Conservation (phyloP, 1,140 invertebrate species). For the Hycleus cichorii region DNA sequence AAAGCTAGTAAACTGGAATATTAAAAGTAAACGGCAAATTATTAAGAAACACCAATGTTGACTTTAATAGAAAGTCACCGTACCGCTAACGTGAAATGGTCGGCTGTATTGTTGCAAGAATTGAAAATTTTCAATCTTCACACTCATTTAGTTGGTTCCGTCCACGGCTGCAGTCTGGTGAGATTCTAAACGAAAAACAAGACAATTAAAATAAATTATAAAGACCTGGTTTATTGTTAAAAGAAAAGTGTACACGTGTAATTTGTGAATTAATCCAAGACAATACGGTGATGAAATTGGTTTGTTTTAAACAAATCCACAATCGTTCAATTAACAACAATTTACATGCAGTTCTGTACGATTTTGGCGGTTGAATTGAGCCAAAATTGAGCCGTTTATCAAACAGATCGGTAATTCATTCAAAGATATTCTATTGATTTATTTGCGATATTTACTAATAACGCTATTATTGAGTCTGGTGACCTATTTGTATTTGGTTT, state of each 20-base stretch:
- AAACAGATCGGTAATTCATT: too few species aligned
- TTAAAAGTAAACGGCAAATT: slow-evolving; percentile 4
- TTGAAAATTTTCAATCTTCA: slow-evolving; percentile 9
- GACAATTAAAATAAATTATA: background rate
- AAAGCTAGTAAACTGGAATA: background rate
- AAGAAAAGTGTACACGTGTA: too few species aligned
- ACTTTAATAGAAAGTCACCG: slow-evolving; percentile 3
- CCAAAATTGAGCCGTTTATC: too few species aligned
- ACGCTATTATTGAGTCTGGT: slow-evolving; percentile 14
- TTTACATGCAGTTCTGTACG: too few species aligned
- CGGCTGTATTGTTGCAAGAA: background rate
- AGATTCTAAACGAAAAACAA: background rate
- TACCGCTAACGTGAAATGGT: slow-evolving; percentile 1
- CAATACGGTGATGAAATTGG: too few species aligned
- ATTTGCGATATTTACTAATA: slow-evolving; percentile 15
- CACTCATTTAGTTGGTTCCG: background rate
- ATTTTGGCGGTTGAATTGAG: too few species aligned
- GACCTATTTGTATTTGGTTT: slow-evolving; percentile 21
- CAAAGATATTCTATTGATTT: slow-evolving; percentile 15
- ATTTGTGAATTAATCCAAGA: too few species aligned
- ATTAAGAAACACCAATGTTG: too few species aligned
- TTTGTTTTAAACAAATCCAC: too few species aligned
- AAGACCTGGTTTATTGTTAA: too few species aligned
- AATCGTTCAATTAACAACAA: too few species aligned
- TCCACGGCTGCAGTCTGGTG: slow-evolving; percentile 5